Evolutionary conservation across 2,888 invertebrate genomes (phyloP).

Genomic region (Oscheius sp.): DNA sequence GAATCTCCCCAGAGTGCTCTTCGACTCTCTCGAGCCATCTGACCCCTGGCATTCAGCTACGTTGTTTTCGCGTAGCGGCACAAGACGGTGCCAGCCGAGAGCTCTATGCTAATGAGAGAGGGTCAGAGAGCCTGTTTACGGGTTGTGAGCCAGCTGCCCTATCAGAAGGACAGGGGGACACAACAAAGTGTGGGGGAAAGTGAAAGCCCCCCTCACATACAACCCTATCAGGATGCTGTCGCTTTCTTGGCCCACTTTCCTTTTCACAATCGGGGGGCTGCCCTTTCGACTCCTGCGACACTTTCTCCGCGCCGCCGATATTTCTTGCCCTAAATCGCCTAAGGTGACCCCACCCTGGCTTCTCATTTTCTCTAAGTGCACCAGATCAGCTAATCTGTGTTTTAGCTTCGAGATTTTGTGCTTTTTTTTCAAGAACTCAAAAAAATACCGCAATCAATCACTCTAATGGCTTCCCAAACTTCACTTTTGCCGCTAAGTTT

Average conservation of each 20-base stretch:
- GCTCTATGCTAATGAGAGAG: slow-evolving; percentile 28
- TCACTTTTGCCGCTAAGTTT: background rate
- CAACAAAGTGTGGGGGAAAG: slow-evolving; percentile 1
- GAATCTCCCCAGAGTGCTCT: no score
- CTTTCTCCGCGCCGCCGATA: slow-evolving; percentile 23
- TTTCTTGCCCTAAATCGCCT: slow-evolving; percentile 21
- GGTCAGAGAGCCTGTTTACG: slow-evolving; percentile 28
- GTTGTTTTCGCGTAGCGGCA: slow-evolving; percentile 18
- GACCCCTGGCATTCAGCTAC: slow-evolving; percentile 22
- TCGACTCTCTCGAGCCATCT: no score
- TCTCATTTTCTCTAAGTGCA: background rate
- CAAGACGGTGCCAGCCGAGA: slow-evolving; percentile 13
- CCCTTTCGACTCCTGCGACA: slow-evolving; percentile 4
- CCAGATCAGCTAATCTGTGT: background rate
- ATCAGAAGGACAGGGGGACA: slow-evolving; percentile 2
- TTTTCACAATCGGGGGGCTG: background rate
- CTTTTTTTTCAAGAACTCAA: no score
- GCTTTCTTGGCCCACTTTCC: slow-evolving; percentile 31
- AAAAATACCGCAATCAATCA: no score
- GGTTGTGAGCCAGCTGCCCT: slow-evolving; percentile 14
- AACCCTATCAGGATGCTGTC: slow-evolving; percentile 19
- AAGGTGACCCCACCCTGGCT: slow-evolving; percentile 12
- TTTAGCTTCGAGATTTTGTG: no score
- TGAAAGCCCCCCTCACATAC: background rate
- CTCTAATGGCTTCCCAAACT: background rate